Evolutionary conservation across 2,888 invertebrate genomes (phyloP).

Genomic region (Melinaea menophilus): DNA sequence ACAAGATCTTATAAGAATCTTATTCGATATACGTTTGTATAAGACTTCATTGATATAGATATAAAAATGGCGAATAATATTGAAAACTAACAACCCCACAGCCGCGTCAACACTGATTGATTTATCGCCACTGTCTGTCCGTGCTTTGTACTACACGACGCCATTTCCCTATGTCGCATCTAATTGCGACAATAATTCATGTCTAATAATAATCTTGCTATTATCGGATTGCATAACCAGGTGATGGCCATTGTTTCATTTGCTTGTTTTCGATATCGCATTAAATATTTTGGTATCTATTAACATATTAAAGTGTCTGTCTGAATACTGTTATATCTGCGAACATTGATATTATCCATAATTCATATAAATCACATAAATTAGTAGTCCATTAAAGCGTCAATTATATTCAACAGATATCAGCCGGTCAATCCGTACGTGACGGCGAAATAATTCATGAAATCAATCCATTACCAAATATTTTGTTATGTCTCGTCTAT

Average conservation of each 20-base stretch:
- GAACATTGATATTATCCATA: neutral
- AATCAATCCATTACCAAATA: constrained; percentile 24
- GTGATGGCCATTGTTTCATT: constrained; percentile 39
- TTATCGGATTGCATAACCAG: constrained; percentile 59
- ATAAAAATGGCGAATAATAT: neutral
- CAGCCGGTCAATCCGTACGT: neutral
- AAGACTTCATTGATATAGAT: neutral
- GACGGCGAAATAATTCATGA: constrained; percentile 7
- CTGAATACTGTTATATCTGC: neutral
- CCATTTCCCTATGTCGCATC: constrained; percentile 63
- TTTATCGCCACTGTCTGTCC: constrained; percentile 43
- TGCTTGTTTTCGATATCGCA: constrained; percentile 16
- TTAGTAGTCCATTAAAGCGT: neutral
- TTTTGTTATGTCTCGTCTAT: constrained; percentile 26
- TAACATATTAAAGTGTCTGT: neutral
- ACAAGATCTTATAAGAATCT: neutral
- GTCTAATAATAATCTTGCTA: constrained; percentile 73
- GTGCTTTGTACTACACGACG: constrained; percentile 39
- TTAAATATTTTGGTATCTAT: neutral
- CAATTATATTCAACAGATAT: neutral
- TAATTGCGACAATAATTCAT: constrained; percentile 74
- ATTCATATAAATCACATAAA: neutral
- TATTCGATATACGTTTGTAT: neutral
- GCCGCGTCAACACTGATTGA: constrained; percentile 42
- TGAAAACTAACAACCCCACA: constrained; percentile 8